Evolutionary conservation across 2,797 vertebrate species (phyloP), one percentile per base, ranked within the genome.

Genomic region (Etheostoma nigrum): DNA sequence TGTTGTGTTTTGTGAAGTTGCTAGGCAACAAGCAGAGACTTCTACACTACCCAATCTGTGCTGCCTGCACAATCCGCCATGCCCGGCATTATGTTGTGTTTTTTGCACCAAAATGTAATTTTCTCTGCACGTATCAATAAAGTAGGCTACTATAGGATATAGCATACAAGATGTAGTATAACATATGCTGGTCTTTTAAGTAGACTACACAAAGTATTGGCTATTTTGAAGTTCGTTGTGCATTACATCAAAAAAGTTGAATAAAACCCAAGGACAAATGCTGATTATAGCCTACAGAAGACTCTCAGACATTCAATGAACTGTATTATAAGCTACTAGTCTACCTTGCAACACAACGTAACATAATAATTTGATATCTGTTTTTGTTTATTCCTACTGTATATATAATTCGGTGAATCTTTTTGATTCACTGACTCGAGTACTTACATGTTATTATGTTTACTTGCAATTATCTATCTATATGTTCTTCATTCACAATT

Each of bases 391-490:
- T 58, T 30, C 12, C 23, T 1, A 3, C 27, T 27, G 27, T 27
- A 27, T n/a, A 48, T 44, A 5, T 30, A 49, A 72, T 25, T 19
- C 0, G 2, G 13, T 11, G 13, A 27, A 7, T 16, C 10, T 30
- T 47, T 63, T 15, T 9, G 7, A 53, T 14, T 55, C 6, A 33
- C 11, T 51, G 18, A 6, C 12, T 61, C 5, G 2, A 2, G 1
- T 5, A 11, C 9, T 23, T 33, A 2, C 4, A 11, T 71, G 1
- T 4, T 0, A 11, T 62, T 8, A 6, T 52, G 14, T 6, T 44
- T 63, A 1, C 18, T 16, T 33, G 33, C 0, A 63, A 36, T 55
- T 15, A 40, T 40, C 9, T 40, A 40, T 40, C 36, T 40, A 33
- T 33, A 40, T 11, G 5, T 30, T 30, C 30, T 5, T 30, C 5